A percentile compares a stretch with the other conserved stretches of the same genome.
Evolutionary conservation across 1,140 invertebrate genomes (phyloP).

Genomic region (Brachionus asplanchnoidis): DNA sequence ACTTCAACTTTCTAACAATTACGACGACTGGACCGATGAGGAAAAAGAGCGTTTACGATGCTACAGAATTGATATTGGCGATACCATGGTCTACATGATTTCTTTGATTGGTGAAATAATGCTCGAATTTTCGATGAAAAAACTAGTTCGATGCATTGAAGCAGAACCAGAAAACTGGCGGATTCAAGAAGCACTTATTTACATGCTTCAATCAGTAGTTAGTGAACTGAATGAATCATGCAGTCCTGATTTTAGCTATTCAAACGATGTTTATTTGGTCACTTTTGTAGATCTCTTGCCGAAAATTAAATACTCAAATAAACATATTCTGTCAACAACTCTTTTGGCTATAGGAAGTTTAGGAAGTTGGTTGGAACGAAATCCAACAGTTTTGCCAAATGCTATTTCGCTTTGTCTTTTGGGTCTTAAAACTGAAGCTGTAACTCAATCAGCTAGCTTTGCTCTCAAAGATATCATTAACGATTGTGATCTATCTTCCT

Average conservation of each 20-base stretch:
- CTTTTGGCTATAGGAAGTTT: conserved; percentile 37
- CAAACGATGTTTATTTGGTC: conserved; percentile 15
- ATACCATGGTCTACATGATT: conserved; percentile 41
- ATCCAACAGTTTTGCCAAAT: conserved; percentile 14
- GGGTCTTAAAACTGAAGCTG: conserved; percentile 35
- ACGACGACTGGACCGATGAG: conserved; percentile 38
- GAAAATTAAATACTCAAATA: conserved; percentile 32
- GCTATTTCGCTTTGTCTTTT: conserved; percentile 33
- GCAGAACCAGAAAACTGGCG: conserved; percentile 8
- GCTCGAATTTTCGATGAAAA: conserved; percentile 38
- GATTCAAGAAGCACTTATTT: conserved; percentile 22
- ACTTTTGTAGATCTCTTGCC: conserved; percentile 32
- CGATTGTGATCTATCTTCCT: conserved; percentile 28
- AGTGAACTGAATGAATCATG: conserved; percentile 41
- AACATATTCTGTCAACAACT: conserved; percentile 34
- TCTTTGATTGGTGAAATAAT: conserved; percentile 33
- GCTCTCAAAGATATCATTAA: conserved; percentile 39
- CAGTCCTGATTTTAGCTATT: conserved; percentile 31
- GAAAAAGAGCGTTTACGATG: conserved; percentile 40
- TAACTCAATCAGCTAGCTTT: conserved; percentile 40
- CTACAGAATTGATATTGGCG: conserved; percentile 39
- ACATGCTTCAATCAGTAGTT: conserved; percentile 37
- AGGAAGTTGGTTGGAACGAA: conserved; percentile 32
- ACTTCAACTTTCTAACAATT: conserved; percentile 23
- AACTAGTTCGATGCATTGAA: neutral